Evolutionary conservation across 2,888 invertebrate genomes (phyloP).

Genomic region (Neoascia interrupta): DNA sequence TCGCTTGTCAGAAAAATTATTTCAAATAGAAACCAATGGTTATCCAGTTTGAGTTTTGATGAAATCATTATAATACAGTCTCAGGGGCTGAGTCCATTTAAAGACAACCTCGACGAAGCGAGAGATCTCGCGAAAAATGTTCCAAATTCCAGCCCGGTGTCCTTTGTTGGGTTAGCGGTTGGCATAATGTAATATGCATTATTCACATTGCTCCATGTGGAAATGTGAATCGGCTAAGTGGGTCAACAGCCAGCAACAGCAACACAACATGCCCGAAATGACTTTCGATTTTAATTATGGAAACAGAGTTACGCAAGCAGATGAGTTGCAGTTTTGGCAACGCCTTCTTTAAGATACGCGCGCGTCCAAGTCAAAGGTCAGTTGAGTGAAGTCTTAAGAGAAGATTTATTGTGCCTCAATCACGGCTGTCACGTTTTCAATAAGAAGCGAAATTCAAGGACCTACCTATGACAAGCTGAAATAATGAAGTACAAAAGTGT

Average conservation of each 20-base stretch:
- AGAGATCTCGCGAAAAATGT: slow-evolving; percentile 11
- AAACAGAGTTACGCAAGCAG: slow-evolving; percentile 17
- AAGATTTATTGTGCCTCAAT: slow-evolving; percentile 3
- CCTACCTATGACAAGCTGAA: background rate
- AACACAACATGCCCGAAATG: no score
- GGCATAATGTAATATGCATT: slow-evolving; percentile 30
- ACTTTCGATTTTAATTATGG: slow-evolving; percentile 34
- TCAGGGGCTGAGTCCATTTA: slow-evolving; percentile 25
- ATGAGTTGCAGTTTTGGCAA: slow-evolving; percentile 22
- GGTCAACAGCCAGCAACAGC: no score
- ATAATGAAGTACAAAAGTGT: slow-evolving; percentile 28
- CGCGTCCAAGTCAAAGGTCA: slow-evolving; percentile 48
- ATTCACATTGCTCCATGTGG: background rate
- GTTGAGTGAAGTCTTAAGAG: background rate
- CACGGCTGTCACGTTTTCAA: slow-evolving; percentile 35
- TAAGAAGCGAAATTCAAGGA: slow-evolving; percentile 40
- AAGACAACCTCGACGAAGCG: background rate
- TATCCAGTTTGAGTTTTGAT: slow-evolving; percentile 13
- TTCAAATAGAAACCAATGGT: background rate
- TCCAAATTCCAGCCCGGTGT: slow-evolving; percentile 13
- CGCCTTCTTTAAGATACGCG: slow-evolving; percentile 2
- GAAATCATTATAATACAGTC: slow-evolving; percentile 9
- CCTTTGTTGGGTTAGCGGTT: slow-evolving; percentile 26
- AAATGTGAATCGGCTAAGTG: slow-evolving; percentile 26
- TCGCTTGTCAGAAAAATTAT: slow-evolving; percentile 16